Base-by-base conservation (phyloP, 2,888 invertebrate species). In the Reticulitermes lucifugus region DNA sequence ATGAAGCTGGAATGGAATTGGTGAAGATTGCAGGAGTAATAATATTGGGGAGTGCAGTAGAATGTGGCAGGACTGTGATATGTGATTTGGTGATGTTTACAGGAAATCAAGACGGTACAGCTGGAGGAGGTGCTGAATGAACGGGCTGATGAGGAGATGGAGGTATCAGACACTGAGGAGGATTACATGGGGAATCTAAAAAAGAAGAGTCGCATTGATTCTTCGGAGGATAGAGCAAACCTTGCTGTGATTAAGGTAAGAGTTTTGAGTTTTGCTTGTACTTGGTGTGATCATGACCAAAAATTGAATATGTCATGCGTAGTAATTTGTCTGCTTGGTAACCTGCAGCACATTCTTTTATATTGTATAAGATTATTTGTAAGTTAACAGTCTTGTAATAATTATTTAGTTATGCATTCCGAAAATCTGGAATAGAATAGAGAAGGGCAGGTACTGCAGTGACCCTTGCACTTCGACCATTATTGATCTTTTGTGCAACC, bases 121-220 rank as follows among this genome's bases (percentile, higher is more conserved):
- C 90, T 95, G 89, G 94, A 94, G 88, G 94, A 95, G 89, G 92
- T 92, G 87, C 89, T 94, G 60, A 93, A 92, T 88, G 94, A 94
- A 85, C 92, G 93, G 88, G 95, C 95, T 71, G 96, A 96, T 89
- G 96, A 96, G 88, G 97, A 97, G 91, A 97, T 97, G 97, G 97
- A 97, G 88, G 94, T 97, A 88, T 96, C 96, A 0, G 96, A 96
- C 89, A 94, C 94, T 73, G 96, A 96, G 87, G 94, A 94, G 73
- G 92, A 93, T 75, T 90, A 83, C 70, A 65, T 83, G 77, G 85
- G 82, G 18, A 80, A 81, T 22, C 79, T 43, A 21, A 89, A 79
- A 89, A 90, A 80, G 85, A 87, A 55, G 88, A 88, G 81, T 89
- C 86, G 89, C 88, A 87, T 86, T 89, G 87, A 90, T 89, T 85